Evolutionary conservation across 2,113 vertebrate species (phyloP).

Genomic region (Pampusana beccarii): DNA sequence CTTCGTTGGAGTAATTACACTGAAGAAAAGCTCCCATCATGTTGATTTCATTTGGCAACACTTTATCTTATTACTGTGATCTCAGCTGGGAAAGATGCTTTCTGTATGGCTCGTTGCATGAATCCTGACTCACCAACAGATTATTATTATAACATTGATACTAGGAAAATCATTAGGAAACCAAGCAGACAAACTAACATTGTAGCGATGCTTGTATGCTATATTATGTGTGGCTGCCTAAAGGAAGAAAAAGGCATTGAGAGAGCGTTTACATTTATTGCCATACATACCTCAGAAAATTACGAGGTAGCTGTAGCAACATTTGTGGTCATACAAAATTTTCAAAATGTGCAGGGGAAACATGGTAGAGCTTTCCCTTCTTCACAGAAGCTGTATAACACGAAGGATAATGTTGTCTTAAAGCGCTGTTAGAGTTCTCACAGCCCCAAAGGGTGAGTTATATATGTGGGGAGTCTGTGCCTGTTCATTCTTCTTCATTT

Average conservation of each 20-base stretch:
- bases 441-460: not conserved
- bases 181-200: not conserved
- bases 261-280: not conserved
- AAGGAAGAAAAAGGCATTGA: not conserved
- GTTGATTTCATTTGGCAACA: not conserved
- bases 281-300: not conserved
- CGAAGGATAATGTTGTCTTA: not conserved
- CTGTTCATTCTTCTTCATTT: conserved; percentile 53
- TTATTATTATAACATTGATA: not conserved
- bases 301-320: not conserved
- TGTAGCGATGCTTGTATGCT: not conserved
- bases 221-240: not conserved
- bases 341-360: not conserved
- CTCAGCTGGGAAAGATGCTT: not conserved
- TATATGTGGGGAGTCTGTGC: not conserved
- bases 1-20: not conserved
- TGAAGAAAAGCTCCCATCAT: not conserved
- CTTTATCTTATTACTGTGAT: not conserved
- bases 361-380: not conserved
- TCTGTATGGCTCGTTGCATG: not conserved
- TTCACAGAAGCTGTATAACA: not conserved
- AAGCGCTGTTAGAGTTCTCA: not conserved
- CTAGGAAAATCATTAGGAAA: not conserved
- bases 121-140: not conserved
- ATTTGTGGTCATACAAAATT: not conserved